Conservation (phyloP, 2,797 vertebrate species). For the Brachyrhaphis roseni region DNA sequence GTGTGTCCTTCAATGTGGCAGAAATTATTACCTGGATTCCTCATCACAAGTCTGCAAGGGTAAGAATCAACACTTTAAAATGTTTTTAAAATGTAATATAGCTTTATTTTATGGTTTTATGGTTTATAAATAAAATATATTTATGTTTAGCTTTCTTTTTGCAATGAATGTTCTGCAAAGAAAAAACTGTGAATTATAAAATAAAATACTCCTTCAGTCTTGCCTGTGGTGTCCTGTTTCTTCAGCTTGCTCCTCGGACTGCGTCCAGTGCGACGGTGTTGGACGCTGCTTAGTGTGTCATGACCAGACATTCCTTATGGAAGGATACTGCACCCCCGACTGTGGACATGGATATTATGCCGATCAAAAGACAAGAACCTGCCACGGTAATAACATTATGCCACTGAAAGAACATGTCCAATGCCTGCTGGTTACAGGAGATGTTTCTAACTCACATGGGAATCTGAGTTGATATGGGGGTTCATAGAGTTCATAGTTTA, state of each 20-base stretch:
- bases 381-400: conserved; percentile 78
- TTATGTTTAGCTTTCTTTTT: not conserved
- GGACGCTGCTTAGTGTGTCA: conserved; percentile 82
- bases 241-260: conserved; percentile 87
- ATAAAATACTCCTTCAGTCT: not conserved
- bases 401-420: not conserved
- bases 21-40: conserved; percentile 74
- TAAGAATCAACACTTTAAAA: conserved; percentile 59
- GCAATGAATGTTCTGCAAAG: not conserved
- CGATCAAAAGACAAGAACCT: conserved; percentile 78
- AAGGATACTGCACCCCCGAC: conserved; percentile 82
- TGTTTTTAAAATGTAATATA: not conserved
- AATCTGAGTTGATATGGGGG: not conserved
- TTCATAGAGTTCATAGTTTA: not conserved
- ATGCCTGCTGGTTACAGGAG: not conserved
- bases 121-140: no score
- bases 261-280: conserved; percentile 82
- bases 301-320: conserved; percentile 80
- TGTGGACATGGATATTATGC: conserved; percentile 86
- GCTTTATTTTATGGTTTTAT: not conserved
- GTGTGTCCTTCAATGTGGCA: conserved; percentile 85
- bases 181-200: not conserved
- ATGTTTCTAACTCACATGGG: not conserved
- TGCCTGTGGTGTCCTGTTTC: not conserved
- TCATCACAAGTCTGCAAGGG: conserved; percentile 77